These are phyloP conservation scores for Harpalus rubripes DNA, from an alignment of 2,888 invertebrate genomes.

Conservation along the genomic window DNA sequence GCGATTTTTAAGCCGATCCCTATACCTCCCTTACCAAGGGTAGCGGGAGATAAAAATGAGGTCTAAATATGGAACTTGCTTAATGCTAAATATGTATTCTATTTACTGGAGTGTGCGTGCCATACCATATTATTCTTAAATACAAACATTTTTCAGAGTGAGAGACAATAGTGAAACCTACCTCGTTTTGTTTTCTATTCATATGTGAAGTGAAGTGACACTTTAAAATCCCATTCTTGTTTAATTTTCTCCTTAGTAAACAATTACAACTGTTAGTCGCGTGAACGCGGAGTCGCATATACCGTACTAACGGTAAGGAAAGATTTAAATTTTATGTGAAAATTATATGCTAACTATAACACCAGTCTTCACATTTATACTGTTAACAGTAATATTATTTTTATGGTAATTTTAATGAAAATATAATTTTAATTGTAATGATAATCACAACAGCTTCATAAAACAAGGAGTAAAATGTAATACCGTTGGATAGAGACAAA, in stretches of 20 bases:
- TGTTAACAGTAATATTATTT: background rate
- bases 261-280: slow-evolving; percentile 39
- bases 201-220: slow-evolving; percentile 40
- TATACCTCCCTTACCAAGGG: too few species aligned
- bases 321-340: slow-evolving; percentile 1
- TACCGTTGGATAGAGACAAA: background rate
- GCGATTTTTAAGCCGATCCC: too few species aligned
- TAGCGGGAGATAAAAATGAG: too few species aligned
- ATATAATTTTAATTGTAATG: slow-evolving; percentile 1
- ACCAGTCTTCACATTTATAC: background rate
- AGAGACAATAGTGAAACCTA: slow-evolving; percentile 21
- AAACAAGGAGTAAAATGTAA: background rate
- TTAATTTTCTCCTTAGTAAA: slow-evolving; percentile 46
- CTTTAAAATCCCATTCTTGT: slow-evolving; percentile 30
- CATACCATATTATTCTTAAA: too few species aligned
- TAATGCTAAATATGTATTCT: too few species aligned
- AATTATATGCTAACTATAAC: background rate
- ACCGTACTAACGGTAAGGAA: background rate
- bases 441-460: background rate
- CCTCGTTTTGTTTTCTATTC: slow-evolving; percentile 21
- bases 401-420: slow-evolving; percentile 4
- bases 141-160: too few species aligned
- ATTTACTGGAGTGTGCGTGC: too few species aligned
- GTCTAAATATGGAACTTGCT: too few species aligned
- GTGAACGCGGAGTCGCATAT: background rate